Conservation (phyloP, 2,888 invertebrate species). For the Creontiades dilutus region DNA sequence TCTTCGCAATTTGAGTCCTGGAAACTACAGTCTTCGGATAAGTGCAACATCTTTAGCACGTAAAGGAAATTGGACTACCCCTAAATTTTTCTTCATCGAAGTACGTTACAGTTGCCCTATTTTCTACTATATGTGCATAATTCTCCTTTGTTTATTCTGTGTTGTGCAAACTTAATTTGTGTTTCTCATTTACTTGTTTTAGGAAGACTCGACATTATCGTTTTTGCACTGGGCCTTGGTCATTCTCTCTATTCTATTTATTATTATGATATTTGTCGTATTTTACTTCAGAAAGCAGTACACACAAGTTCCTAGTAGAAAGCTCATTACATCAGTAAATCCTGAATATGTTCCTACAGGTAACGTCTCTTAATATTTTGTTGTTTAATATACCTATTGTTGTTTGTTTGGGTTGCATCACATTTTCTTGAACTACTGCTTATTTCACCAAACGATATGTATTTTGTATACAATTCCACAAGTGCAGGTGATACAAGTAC, state of each 20-base stretch:
- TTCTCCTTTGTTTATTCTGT: not conserved
- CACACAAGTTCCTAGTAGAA: slow-evolving; percentile 76
- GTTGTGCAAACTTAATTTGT: not conserved
- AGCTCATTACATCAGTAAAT: slow-evolving; percentile 83
- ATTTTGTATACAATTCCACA: too few species aligned
- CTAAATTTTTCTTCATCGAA: slow-evolving; percentile 83
- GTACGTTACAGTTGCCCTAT: slow-evolving; percentile 77
- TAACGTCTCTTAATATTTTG: not conserved
- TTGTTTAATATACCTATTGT: too few species aligned
- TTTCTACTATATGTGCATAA: not conserved
- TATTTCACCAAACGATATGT: too few species aligned
- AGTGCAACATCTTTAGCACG: slow-evolving; percentile 89
- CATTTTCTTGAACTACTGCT: too few species aligned
- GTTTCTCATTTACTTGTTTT: slow-evolving; percentile 34
- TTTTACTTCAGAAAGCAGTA: slow-evolving; percentile 74
- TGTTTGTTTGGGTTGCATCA: too few species aligned
- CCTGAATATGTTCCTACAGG: slow-evolving; percentile 82
- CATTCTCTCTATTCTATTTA: slow-evolving; percentile 59
- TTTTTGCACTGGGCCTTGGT: slow-evolving; percentile 71
- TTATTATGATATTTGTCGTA: slow-evolving; percentile 70
- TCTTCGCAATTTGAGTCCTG: slow-evolving; percentile 83
- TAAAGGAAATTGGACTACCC: slow-evolving; percentile 83
- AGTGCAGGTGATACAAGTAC: too few species aligned
- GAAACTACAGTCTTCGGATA: slow-evolving; percentile 90
- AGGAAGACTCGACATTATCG: slow-evolving; percentile 72